Conservation (phyloP, 2,113 vertebrate genomes). For the Hepsetus odoe region DNA sequence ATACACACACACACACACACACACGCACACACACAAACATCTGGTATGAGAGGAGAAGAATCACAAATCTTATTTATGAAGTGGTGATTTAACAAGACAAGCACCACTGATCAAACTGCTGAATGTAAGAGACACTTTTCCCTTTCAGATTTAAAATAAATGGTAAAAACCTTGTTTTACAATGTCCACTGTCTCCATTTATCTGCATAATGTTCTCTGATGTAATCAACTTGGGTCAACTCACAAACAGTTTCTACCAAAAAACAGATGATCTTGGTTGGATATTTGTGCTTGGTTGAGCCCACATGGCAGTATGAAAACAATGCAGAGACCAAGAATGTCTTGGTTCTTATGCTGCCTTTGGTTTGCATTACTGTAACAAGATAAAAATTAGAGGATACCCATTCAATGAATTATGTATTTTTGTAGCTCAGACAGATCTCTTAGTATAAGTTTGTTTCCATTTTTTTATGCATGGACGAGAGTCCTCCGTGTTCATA, state of each 20-base stretch:
- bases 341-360: not conserved
- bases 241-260: not conserved
- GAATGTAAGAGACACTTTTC: slow-evolving; percentile 20
- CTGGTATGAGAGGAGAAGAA: not conserved
- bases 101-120: slow-evolving; percentile 67
- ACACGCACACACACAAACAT: no score
- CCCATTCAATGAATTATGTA: no score
- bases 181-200: not conserved
- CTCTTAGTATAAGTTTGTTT: no score
- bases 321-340: not conserved
- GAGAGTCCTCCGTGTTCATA: no score
- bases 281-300: not conserved
- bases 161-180: not conserved
- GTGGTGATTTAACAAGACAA: slow-evolving; percentile 68
- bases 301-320: not conserved
- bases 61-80: slow-evolving; percentile 68
- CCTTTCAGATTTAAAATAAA: not conserved
- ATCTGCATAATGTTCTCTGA: not conserved
- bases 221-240: not conserved
- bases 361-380: no score
- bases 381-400: no score
- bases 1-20: slow-evolving; percentile 43
- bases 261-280: not conserved
- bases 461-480: no score
- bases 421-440: no score